Conservation (phyloP, 2,113 vertebrate genomes). For the Arvicanthis niloticus region DNA sequence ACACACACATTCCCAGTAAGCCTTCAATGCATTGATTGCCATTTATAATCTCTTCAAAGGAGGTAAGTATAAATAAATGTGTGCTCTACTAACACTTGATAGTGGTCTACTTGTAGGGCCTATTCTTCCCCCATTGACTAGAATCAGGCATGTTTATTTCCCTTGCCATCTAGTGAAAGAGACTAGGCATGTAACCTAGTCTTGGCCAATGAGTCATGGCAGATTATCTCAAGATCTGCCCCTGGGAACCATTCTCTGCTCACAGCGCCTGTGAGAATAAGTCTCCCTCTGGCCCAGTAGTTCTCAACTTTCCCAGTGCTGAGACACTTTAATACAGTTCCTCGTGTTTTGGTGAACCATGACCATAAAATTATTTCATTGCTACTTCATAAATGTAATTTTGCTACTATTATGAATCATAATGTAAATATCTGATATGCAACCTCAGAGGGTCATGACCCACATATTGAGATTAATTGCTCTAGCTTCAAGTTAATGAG, state of each 20-base stretch:
- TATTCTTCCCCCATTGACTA: neutral
- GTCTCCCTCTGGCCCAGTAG: neutral
- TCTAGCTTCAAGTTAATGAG: neutral
- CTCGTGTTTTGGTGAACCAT: neutral
- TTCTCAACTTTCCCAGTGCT: neutral
- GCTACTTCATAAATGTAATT: neutral
- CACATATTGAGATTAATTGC: neutral
- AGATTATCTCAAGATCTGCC: neutral
- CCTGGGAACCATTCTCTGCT: neutral
- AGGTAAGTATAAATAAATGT: neutral
- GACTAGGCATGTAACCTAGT: conserved; percentile 25
- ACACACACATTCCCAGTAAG: neutral
- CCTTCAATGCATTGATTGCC: neutral
- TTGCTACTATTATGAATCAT: neutral
- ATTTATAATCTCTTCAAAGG: conserved; percentile 6
- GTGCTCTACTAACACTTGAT: neutral
- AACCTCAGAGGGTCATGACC: neutral
- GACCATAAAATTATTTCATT: neutral
- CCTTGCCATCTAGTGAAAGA: neutral
- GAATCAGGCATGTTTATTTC: neutral
- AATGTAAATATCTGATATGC: neutral
- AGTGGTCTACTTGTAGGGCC: neutral
- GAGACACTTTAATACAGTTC: neutral
- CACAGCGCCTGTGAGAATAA: neutral
- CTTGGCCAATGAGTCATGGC: neutral